These are phyloP conservation scores for Dipodomys ordii DNA, from an alignment of 2,113 vertebrate genomes.

Conservation along the genomic window DNA sequence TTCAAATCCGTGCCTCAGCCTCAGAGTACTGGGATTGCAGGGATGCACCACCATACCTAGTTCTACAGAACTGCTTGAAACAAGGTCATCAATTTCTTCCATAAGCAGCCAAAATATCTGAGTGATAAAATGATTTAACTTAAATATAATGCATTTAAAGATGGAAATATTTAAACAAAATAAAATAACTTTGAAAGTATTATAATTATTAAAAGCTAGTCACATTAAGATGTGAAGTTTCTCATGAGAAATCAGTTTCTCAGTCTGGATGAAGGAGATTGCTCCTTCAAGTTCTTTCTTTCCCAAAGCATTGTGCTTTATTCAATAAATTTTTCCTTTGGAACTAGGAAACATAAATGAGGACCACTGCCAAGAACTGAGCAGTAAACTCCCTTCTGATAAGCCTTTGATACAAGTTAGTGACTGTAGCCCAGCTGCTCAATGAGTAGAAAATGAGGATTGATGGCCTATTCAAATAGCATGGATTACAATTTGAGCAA, in stretches of 20 bases:
- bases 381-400: not conserved
- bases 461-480: slow-evolving; percentile 59
- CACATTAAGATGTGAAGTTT: not conserved
- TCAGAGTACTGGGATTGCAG: too few species aligned
- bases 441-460: slow-evolving; percentile 62
- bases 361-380: not conserved
- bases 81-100: not conserved
- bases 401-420: not conserved
- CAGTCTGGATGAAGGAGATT: not conserved
- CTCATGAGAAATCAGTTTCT: slow-evolving; percentile 25
- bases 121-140: not conserved
- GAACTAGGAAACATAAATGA: slow-evolving; percentile 22
- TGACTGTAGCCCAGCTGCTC: slow-evolving; percentile 52
- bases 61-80: slow-evolving; percentile 7
- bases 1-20: too few species aligned
- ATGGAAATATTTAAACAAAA: slow-evolving; percentile 39
- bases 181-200: slow-evolving; percentile 15
- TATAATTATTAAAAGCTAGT: slow-evolving; percentile 52
- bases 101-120: not conserved
- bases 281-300: not conserved
- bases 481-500: slow-evolving; percentile 56
- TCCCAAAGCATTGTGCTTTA: not conserved
- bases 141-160: slow-evolving; percentile 42
- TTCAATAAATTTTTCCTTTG: slow-evolving; percentile 53
- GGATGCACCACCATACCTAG: not conserved